Base-by-base conservation (phyloP, 1,140 invertebrate genomes). In the Hyles euphorbiae region DNA sequence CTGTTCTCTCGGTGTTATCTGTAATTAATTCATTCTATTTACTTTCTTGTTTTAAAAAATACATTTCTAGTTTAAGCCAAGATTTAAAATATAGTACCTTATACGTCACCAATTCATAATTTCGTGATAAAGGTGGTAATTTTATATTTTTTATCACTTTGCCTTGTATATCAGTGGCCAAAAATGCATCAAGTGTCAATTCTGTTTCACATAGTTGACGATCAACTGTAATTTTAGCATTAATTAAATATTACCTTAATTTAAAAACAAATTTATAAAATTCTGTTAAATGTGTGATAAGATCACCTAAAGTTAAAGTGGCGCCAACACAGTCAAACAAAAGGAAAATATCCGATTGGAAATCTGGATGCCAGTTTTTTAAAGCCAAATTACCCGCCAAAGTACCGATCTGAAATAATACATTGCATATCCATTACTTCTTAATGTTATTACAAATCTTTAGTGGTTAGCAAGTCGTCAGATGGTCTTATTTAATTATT, bases 1-100 rank as follows among this genome's bases (percentile, higher is more conserved):
- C 81, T 93, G 92, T 36, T 90, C 90, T 71, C 93, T 84, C 3
- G 91, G 90, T 81, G 92, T 92, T 44, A 94, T 91, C 92, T 94
- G 57, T 11, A 79, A 74, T 54, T 12, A 49, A 11, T 45, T 22
- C 22, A 22, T 2, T 22, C 22, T 22, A 22, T 22, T 22, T 22
- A 22, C 22, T 22, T 22, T 22, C 22, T 2, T 22, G 22, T 22
- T 22, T 2, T 22, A 1, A 22, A 22, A 22, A 22, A 22, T 22
- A 22, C 22, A 22, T 2, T 22, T 22, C 0, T 22, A 22, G 0
- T 22, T 22, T 22, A 22, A 22, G 2, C 2, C 22, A 22, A 22
- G 1, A 22, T 22, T 22, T 2, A 22, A 2, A 22, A 22, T 22
- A 22, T 22, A 22, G 2, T 22, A 71, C 71, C 60, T 72, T 72